Evolutionary conservation across 2,113 vertebrate genomes (phyloP).

Genomic region (rat (Rattus norvegicus)): DNA sequence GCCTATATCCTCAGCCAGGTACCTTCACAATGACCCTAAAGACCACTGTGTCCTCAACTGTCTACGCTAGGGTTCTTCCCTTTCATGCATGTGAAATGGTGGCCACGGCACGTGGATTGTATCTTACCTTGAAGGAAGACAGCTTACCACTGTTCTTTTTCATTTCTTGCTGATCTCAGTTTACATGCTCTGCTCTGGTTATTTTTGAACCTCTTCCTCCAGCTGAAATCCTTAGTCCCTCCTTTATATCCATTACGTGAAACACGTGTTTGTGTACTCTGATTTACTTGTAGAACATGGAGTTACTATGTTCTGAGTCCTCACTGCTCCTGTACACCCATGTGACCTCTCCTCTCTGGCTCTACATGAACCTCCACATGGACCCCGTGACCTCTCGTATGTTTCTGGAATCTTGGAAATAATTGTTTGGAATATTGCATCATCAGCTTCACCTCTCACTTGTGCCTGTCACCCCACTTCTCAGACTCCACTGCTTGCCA

Average conservation of each 20-base stretch:
- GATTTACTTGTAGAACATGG: not conserved
- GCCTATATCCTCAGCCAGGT: not conserved
- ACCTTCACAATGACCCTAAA: not conserved
- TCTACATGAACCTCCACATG: not conserved
- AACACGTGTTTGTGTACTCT: not conserved
- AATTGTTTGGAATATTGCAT: not conserved
- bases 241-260: not conserved
- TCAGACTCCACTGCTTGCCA: not conserved
- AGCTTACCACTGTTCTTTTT: not conserved
- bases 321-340: not conserved
- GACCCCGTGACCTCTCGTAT: not conserved
- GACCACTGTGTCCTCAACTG: not conserved
- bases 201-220: not conserved
- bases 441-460: not conserved
- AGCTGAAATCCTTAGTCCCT: not conserved
- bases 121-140: not conserved
- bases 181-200: not conserved
- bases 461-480: not conserved
- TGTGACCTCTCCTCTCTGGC: conserved; percentile 13
- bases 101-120: not conserved
- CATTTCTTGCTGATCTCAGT: conserved; percentile 9
- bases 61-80: not conserved
- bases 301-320: not conserved
- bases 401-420: not conserved
- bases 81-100: conserved; percentile 12